phyloP scores from a whole-genome alignment of 2,888 invertebrate genomes.

The Argyresthia goedartella region DNA sequence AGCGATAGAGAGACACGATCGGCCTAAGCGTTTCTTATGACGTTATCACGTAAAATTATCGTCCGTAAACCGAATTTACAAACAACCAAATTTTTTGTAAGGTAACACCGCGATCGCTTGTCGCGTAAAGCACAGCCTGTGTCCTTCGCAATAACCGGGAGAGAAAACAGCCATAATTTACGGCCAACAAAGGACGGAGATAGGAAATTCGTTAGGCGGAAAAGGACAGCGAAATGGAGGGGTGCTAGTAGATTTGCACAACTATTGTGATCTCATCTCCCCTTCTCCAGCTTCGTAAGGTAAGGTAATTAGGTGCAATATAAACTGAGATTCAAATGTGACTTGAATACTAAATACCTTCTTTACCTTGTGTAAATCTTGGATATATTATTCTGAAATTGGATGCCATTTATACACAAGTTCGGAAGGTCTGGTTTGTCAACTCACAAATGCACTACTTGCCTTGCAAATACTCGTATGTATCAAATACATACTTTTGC shows the following conservation, averaged over 20 bases:
- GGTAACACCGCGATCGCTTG: too few relatives aligned
- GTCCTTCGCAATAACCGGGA: constrained; percentile 13
- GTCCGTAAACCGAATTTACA: too few relatives aligned
- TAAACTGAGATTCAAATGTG: not conserved
- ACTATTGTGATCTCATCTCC: not conserved
- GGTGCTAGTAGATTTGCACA: constrained; percentile 7
- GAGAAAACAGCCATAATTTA: constrained; percentile 56
- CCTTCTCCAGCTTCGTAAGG: not conserved
- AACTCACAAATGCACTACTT: too few relatives aligned
- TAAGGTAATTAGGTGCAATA: not conserved
- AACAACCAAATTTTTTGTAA: too few relatives aligned
- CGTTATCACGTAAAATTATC: too few relatives aligned
- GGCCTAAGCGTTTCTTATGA: too few relatives aligned
- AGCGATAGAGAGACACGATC: too few relatives aligned
- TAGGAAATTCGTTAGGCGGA: constrained; percentile 1
- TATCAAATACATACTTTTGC: too few relatives aligned
- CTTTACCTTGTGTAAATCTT: too few relatives aligned
- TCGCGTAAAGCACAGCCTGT: too few relatives aligned
- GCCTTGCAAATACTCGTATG: too few relatives aligned
- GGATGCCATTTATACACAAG: too few relatives aligned
- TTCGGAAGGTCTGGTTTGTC: not conserved
- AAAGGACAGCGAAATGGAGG: constrained; percentile 5
- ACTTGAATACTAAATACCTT: not conserved
- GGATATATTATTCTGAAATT: not conserved
- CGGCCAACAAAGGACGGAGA: constrained; percentile 25